Conservation (phyloP, 2,113 vertebrate genomes). For the Donacobius atricapilla region DNA sequence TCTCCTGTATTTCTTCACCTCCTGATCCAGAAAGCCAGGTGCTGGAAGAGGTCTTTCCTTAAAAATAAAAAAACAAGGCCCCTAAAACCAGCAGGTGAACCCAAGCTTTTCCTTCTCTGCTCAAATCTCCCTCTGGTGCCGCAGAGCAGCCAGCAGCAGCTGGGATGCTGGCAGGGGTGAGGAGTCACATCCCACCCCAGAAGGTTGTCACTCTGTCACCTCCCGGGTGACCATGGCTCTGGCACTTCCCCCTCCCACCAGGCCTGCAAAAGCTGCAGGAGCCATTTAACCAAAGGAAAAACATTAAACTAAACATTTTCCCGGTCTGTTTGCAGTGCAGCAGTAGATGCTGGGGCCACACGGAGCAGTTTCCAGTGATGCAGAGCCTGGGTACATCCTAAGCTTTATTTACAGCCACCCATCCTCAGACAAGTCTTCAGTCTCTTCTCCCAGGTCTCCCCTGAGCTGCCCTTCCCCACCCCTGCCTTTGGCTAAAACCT, state of each 20-base stretch:
- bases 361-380: background rate
- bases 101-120: background rate
- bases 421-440: background rate
- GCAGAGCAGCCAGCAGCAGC: background rate
- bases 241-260: background rate
- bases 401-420: background rate
- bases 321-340: background rate
- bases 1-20: background rate
- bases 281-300: background rate
- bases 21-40: background rate
- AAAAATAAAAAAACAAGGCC: background rate
- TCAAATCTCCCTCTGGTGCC: background rate
- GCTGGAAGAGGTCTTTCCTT: background rate
- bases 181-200: background rate
- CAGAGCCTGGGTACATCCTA: background rate
- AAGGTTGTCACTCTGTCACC: background rate
- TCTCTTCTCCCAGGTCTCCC: background rate
- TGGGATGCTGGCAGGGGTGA: background rate
- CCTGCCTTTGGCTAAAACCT: background rate
- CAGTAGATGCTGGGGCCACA: background rate
- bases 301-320: background rate
- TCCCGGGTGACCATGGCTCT: background rate
- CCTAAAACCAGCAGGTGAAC: background rate
- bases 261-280: background rate
- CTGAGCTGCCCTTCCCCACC: background rate